These are phyloP conservation scores for Mirounga angustirostris DNA, from an alignment of 2,113 vertebrate species.

Conservation along the genomic window DNA sequence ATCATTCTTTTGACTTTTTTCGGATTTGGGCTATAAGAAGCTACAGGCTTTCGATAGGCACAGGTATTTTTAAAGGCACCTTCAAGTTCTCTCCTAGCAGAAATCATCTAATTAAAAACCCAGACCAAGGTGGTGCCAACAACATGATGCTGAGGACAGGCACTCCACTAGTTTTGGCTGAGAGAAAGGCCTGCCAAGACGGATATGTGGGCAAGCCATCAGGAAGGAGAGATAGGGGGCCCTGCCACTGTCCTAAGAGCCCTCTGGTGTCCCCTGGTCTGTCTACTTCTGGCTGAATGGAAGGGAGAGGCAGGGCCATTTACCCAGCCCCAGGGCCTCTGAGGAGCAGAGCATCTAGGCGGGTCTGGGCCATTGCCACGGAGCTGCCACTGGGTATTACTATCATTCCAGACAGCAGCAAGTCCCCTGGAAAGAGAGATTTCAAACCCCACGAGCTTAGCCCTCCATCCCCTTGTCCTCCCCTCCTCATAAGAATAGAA, in stretches of 20 bases:
- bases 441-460: conserved; percentile 50
- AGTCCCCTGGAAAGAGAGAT: conserved; percentile 62
- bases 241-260: too few species aligned
- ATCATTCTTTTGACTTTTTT: not conserved
- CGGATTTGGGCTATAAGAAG: not conserved
- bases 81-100: not conserved
- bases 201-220: not conserved
- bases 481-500: conserved; percentile 85
- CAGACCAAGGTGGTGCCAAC: not conserved
- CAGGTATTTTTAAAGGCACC: not conserved
- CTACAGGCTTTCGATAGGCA: not conserved
- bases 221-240: not conserved
- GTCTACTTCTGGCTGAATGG: not conserved
- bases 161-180: not conserved
- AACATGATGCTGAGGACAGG: not conserved
- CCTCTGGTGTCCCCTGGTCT: not conserved
- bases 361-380: not conserved
- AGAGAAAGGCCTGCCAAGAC: not conserved
- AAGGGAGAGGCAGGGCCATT: not conserved
- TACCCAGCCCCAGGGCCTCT: not conserved
- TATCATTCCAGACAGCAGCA: conserved; percentile 60
- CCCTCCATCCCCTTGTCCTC: conserved; percentile 73
- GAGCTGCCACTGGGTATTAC: conserved; percentile 49
- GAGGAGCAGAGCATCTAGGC: not conserved
- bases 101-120: not conserved